These are phyloP conservation scores for Clarias macrocephalus DNA, from an alignment of 2,113 vertebrate genomes.

Conservation along the genomic window DNA sequence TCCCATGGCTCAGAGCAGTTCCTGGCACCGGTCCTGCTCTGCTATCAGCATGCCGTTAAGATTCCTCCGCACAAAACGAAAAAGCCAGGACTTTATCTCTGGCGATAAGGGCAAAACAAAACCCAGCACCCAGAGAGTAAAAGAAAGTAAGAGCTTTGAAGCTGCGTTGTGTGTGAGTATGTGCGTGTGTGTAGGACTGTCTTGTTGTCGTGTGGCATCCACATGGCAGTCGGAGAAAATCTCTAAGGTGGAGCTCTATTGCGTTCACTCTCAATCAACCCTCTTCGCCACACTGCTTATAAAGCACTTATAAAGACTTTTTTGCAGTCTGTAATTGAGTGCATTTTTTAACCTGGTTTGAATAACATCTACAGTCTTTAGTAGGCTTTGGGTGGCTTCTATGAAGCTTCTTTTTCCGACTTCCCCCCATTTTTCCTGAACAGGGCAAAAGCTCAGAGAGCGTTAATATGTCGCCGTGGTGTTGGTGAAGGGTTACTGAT, in stretches of 20 bases:
- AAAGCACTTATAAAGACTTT: constrained; percentile 3
- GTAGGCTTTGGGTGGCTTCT: background rate
- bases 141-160: background rate
- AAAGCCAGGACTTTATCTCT: constrained; percentile 46
- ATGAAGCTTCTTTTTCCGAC: background rate
- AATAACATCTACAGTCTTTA: background rate
- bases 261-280: background rate
- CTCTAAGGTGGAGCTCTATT: background rate
- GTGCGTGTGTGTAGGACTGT: background rate
- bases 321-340: background rate
- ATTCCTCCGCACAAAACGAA: constrained; percentile 57
- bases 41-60: constrained; percentile 51
- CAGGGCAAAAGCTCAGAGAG: background rate
- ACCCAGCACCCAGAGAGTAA: constrained; percentile 38
- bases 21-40: constrained; percentile 29
- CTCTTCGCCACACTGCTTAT: background rate
- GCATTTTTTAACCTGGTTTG: background rate
- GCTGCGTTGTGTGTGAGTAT: background rate
- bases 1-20: constrained; percentile 35
- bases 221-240: background rate
- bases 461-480: background rate
- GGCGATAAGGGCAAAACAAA: constrained; percentile 51
- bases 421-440: background rate
- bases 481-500: constrained; percentile 10
- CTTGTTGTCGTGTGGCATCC: background rate